phyloP scores from a whole-genome alignment of 2,113 vertebrate genomes.

The Colinus virginianus region DNA sequence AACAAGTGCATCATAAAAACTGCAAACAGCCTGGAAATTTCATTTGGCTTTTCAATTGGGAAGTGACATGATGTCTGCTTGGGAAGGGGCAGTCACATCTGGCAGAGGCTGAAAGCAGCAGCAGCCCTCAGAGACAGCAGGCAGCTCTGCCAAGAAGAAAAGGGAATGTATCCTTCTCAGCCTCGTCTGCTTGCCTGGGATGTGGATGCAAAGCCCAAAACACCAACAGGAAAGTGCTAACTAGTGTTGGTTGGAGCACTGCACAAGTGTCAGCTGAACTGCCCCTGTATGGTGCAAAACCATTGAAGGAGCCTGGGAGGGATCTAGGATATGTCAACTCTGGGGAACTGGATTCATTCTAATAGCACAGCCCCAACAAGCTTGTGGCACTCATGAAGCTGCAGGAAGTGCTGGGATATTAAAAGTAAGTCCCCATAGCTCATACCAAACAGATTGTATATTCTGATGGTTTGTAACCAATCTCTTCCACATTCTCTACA shows the following conservation, averaged over 20 bases:
- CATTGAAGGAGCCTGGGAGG: background rate
- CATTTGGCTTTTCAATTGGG: slow-evolving; percentile 60
- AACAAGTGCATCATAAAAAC: slow-evolving; percentile 36
- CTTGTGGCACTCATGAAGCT: background rate
- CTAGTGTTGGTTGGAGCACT: background rate
- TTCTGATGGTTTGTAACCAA: accelerated
- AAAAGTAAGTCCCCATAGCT: too few species aligned
- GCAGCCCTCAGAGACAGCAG: background rate
- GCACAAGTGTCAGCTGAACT: background rate
- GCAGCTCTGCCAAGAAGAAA: background rate
- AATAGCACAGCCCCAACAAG: background rate
- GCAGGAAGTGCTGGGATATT: background rate
- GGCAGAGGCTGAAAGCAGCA: background rate
- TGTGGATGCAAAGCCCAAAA: background rate
- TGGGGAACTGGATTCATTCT: background rate
- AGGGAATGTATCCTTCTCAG: background rate
- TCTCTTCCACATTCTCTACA: background rate
- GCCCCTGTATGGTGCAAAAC: background rate
- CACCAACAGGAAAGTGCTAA: background rate
- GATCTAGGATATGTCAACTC: background rate
- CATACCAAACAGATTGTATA: background rate
- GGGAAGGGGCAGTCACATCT: background rate
- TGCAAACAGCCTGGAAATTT: slow-evolving; percentile 50
- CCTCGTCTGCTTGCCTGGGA: background rate
- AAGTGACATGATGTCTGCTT: slow-evolving; percentile 30